Conservation (phyloP, 2,888 invertebrate species). For the Arctia plantaginis region DNA sequence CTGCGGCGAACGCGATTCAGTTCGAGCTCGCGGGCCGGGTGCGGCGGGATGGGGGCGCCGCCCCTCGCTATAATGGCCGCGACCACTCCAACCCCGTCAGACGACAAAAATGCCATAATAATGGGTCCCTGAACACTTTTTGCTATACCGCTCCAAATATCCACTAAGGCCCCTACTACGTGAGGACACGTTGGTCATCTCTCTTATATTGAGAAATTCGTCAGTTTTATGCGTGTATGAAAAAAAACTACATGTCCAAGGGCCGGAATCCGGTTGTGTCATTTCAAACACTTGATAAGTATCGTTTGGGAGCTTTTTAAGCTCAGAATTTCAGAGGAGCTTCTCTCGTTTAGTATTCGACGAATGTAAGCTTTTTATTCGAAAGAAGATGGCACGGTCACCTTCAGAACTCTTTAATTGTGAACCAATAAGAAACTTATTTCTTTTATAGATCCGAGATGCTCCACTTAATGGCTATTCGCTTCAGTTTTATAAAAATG, state of each 20-base stretch:
- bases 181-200: conserved; percentile 83
- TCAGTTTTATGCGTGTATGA: conserved; percentile 81
- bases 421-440: conserved; percentile 79
- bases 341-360: conserved; percentile 80
- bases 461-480: conserved; percentile 60
- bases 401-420: conserved; percentile 83
- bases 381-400: conserved; percentile 78
- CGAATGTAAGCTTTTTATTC: conserved; percentile 78
- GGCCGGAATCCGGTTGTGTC: conserved; percentile 85
- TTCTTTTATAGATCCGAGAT: conserved; percentile 65
- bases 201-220: conserved; percentile 87
- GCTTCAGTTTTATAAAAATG: conserved; percentile 57
- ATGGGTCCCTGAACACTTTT: conserved; percentile 85
- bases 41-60: conserved; percentile 52
- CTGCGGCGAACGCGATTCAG: conserved; percentile 62
- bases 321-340: conserved; percentile 79
- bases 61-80: conserved; percentile 80
- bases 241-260: conserved; percentile 75
- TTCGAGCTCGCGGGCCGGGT: conserved; percentile 47
- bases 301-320: conserved; percentile 80
- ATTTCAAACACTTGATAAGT: conserved; percentile 87
- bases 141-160: conserved; percentile 86
- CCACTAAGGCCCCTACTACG: conserved; percentile 78
- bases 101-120: conserved; percentile 87
- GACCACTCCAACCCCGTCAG: conserved; percentile 83